phyloP scores from a whole-genome alignment of 2,113 vertebrate genomes.

The Mirza zaza region DNA sequence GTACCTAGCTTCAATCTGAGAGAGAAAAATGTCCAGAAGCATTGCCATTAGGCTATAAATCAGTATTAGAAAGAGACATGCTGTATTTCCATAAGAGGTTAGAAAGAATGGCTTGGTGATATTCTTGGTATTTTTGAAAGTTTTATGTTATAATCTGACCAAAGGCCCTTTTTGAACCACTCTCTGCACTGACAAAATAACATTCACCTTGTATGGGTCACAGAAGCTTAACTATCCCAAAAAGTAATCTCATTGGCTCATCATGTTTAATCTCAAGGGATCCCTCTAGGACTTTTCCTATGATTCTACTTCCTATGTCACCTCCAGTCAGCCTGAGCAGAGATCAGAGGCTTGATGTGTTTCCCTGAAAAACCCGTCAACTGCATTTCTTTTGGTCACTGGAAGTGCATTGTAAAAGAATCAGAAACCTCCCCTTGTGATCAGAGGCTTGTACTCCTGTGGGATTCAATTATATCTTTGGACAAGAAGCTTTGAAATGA shows the following conservation, averaged over 20 bases:
- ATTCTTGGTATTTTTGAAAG: background rate
- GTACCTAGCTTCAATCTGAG: background rate
- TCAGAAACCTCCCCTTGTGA: background rate
- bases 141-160: background rate
- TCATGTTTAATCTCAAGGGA: slow-evolving; percentile 38
- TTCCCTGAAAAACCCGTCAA: slow-evolving; percentile 23
- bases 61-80: background rate
- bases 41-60: slow-evolving; percentile 32
- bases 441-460: background rate
- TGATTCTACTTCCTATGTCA: slow-evolving; percentile 12
- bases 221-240: slow-evolving; percentile 5
- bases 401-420: slow-evolving; percentile 51
- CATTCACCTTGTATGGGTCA: background rate
- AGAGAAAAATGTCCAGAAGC: slow-evolving; percentile 39
- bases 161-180: slow-evolving; percentile 3
- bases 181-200: slow-evolving; percentile 1
- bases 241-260: slow-evolving; percentile 23
- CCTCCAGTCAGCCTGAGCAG: background rate
- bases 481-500: slow-evolving; percentile 52
- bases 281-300: background rate
- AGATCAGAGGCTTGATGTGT: slow-evolving; percentile 26
- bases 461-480: background rate
- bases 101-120: background rate
- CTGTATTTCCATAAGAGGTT: background rate
- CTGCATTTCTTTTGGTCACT: slow-evolving; percentile 19